Evolutionary conservation across 2,888 invertebrate species (phyloP), one percentile per base, ranked within the genome.

Genomic region (Actias luna): DNA sequence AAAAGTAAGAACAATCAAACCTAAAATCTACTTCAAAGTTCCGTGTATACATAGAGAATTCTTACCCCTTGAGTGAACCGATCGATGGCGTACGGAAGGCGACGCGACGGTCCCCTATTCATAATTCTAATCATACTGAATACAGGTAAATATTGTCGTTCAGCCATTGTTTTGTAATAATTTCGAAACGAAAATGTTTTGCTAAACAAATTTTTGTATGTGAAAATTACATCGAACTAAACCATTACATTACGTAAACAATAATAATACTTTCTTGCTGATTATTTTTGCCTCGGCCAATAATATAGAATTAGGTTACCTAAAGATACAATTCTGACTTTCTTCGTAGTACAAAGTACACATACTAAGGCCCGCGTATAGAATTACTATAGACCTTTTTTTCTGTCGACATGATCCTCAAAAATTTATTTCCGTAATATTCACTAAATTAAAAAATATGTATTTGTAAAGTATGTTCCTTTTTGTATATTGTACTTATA

Each of bases 61-160:
- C 29, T 55, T 55, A 29, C 55, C 55, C 55, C 55, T 55, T 29
- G n/a, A 55, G 29, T 55, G 55, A 55, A 55, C 55, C 55, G 84
- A 85, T 87, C 87, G 87, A 87, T 86, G 77, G 66, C 70, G 76
- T 72, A 74, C 68, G 67, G 74, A 74, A 76, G 71, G 71, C 74
- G 75, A 67, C 69, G 71, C 74, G 75, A 66, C 69, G 60, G 67
- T 72, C 70, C 71, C 73, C 77, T 80, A 83, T 85, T 82, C 81
- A 84, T 84, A 82, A 82, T 79, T 67, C 76, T 68, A 78, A 78
- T 76, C 76, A 66, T 73, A 52, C 52, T 39, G 27, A 5, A n/a
- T 29, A 55, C 29, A 29, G 55, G 55, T 55, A 50, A 25, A 50
- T 25, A 50, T 1, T 12, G 3, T 25, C 46, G 12, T 50, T 12